Conservation (phyloP, 2,888 invertebrate genomes). For the Idaea straminata region DNA sequence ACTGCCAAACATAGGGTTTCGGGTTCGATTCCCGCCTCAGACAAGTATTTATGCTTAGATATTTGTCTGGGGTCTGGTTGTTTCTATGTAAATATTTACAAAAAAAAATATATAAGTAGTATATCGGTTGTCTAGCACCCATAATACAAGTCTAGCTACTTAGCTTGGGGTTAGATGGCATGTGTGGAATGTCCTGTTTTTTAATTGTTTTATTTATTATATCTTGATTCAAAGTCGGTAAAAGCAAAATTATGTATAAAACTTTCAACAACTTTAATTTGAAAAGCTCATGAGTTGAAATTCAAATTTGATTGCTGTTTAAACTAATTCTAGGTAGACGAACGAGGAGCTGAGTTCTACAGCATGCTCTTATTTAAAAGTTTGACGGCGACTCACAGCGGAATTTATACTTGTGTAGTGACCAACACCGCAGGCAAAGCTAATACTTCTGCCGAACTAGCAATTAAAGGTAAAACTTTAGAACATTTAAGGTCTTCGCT, state of each 20-base stretch:
- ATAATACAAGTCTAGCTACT: too few species aligned
- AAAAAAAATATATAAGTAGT: too few species aligned
- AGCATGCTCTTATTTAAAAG: slow-evolving; percentile 86
- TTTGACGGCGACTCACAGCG: slow-evolving; percentile 84
- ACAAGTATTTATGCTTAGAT: too few species aligned
- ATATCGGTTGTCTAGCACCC: too few species aligned
- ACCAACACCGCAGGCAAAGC: slow-evolving; percentile 87
- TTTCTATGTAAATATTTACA: too few species aligned
- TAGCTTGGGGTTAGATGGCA: too few species aligned
- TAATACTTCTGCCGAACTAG: slow-evolving; percentile 84
- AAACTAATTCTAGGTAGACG: slow-evolving; percentile 75
- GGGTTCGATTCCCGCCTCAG: too few species aligned
- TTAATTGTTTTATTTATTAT: too few species aligned
- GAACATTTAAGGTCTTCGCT: not conserved
- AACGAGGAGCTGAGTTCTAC: slow-evolving; percentile 85
- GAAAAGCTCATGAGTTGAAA: slow-evolving; percentile 3
- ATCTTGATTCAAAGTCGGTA: not conserved
- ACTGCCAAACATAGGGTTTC: too few species aligned
- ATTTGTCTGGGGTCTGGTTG: too few species aligned
- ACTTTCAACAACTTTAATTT: not conserved
- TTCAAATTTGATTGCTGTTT: not conserved
- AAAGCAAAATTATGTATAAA: not conserved
- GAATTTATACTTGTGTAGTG: slow-evolving; percentile 86
- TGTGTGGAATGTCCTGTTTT: too few species aligned
- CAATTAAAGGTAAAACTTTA: slow-evolving; percentile 82